Evolutionary conservation across 1,140 invertebrate species (phyloP), one percentile per base, ranked within the genome.

Genomic region (Nasonia giraulti): DNA sequence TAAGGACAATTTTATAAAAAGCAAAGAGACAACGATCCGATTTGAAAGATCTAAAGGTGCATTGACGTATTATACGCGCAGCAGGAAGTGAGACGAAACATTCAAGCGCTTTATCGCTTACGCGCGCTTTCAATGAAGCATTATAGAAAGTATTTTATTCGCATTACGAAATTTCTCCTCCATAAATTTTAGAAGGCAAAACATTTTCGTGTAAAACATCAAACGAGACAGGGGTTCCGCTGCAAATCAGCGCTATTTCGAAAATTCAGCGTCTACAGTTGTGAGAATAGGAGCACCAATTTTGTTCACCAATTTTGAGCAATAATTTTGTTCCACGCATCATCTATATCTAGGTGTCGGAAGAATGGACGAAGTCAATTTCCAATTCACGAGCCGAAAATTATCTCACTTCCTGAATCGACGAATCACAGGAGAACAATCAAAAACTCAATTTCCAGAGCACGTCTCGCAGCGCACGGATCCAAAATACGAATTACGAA

Each of bases 111-210:
- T 78, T 83, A 83, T 71, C 66, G 23, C 75, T 47, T 68, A 31
- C 62, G 8, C 40, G 40, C 40, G 66, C 76, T 78, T 83, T 71
- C 75, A 78, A 83, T 73, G 75, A 73, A 83, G 82, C 79, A 78
- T 83, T 83, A 83, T 83, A 83, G 82, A 83, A 83, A 83, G 82
- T 83, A 78, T 78, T 83, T 83, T 83, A 83, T 78, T 83, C 75
- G 62, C 62, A 78, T 69, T 69, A 83, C 75, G 44, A 79, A 78
- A 83, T 83, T 73, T 47, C 66, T 50, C 75, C 78, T 27, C 66
- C 37, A 73, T 83, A 83, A 83, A 78, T 78, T 78, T 69, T 27
- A 71, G n/a, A 77, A 69, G 44, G 74, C 77, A 83, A 83, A 69
- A 62, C n/a, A 69, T 55, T 83, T 69, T 83, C 23, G 7, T 68